A percentile compares a stretch with the other conserved stretches of the same genome.
Conservation (phyloP, 2,888 invertebrate genomes). For the Polymixis flavicincta region DNA sequence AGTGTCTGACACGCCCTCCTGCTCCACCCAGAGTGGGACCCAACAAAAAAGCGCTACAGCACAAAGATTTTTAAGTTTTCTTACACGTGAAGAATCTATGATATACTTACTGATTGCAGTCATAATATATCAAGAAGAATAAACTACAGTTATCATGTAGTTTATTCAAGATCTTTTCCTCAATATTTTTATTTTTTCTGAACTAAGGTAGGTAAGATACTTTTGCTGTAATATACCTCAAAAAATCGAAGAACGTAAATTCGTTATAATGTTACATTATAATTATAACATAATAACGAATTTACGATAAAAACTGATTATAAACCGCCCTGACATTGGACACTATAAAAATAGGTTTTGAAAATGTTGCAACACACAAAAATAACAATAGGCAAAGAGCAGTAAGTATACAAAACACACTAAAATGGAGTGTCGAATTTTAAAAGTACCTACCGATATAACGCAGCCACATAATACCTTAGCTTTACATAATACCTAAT, state of each 20-base stretch:
- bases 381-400: conserved; percentile 1
- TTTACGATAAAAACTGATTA: neutral
- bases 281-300: too few relatives aligned
- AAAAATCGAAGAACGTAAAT: too few relatives aligned
- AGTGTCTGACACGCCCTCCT: too few relatives aligned
- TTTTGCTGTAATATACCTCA: too few relatives aligned
- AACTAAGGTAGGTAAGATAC: too few relatives aligned
- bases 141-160: too few relatives aligned
- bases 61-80: neutral
- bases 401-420: neutral
- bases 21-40: too few relatives aligned
- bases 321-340: neutral
- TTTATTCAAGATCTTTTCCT: neutral
- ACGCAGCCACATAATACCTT: neutral
- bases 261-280: too few relatives aligned
- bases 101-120: neutral
- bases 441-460: neutral
- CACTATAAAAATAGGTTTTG: neutral
- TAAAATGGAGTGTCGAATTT: neutral
- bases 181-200: neutral
- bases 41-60: neutral
- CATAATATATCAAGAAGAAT: neutral
- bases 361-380: too few relatives aligned
- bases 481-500: neutral
- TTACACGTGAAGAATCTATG: neutral